These are phyloP conservation scores for Drepana arcuata DNA, from an alignment of 1,140 invertebrate genomes.

Conservation along the genomic window DNA sequence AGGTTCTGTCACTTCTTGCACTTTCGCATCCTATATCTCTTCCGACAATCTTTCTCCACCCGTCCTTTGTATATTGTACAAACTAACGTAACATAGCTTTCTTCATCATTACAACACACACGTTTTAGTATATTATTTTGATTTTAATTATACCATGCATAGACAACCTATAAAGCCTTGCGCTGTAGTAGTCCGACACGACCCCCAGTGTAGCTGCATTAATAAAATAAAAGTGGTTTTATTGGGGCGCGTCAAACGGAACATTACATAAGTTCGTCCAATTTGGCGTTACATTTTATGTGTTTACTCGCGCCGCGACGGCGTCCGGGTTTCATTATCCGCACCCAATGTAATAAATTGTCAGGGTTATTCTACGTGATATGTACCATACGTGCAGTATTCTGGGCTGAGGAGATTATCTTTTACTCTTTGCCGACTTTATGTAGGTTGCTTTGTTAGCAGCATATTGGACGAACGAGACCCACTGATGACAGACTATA, in stretches of 20 bases:
- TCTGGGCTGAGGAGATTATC: background rate
- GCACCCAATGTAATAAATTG: slow-evolving; percentile 23
- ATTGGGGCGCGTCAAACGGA: slow-evolving; percentile 16
- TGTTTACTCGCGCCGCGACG: slow-evolving; percentile 29
- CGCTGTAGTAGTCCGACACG: slow-evolving; percentile 8
- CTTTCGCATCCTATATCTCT: too few species aligned
- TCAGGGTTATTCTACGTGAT: slow-evolving; percentile 12
- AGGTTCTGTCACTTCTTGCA: too few species aligned
- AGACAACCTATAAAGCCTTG: background rate
- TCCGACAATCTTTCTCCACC: too few species aligned
- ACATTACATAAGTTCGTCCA: slow-evolving; percentile 28
- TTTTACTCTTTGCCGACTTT: background rate
- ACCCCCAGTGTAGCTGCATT: slow-evolving; percentile 2
- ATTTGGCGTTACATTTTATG: slow-evolving; percentile 34
- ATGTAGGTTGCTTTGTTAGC: background rate
- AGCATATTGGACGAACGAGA: too few species aligned
- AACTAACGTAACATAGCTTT: background rate
- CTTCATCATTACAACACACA: background rate
- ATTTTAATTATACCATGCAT: background rate
- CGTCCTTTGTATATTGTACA: too few species aligned
- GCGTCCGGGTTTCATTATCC: slow-evolving; percentile 28
- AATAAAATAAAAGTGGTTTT: slow-evolving; percentile 17
- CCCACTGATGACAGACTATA: too few species aligned
- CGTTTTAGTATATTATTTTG: background rate
- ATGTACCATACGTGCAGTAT: slow-evolving; percentile 9